These are phyloP conservation scores for Corynorhinus townsendii DNA, from an alignment of 2,113 vertebrate genomes.

Conservation along the genomic window DNA sequence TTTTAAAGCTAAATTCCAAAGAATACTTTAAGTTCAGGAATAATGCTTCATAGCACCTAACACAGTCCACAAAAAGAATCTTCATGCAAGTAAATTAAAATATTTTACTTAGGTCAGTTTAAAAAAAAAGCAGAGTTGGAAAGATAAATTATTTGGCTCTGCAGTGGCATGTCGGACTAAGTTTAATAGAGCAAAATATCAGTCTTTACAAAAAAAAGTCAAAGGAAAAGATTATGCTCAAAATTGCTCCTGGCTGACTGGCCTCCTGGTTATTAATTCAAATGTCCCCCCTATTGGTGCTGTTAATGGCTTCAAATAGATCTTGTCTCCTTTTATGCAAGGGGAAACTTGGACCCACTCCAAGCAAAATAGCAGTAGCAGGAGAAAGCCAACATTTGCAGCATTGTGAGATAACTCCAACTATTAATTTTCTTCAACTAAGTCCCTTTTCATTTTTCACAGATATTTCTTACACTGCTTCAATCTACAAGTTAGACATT, in stretches of 20 bases:
- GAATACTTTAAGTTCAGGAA: constrained; percentile 17
- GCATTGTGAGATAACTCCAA: constrained; percentile 67
- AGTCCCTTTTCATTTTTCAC: constrained; percentile 63
- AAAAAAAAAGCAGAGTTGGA: constrained; percentile 48
- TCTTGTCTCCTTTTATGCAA: constrained; percentile 68
- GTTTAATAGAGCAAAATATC: constrained; percentile 59
- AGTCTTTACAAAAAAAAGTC: constrained; percentile 61
- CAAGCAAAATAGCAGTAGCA: constrained; percentile 74
- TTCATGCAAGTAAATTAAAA: constrained; percentile 55
- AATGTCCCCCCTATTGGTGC: constrained; percentile 70
- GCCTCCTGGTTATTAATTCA: constrained; percentile 73
- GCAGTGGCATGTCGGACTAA: constrained; percentile 9
- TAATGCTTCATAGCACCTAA: neutral
- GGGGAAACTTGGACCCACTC: constrained; percentile 56
- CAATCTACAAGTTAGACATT: constrained; percentile 48
- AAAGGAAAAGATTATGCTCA: constrained; percentile 69
- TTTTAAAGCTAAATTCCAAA: constrained; percentile 32
- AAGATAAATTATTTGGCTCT: constrained; percentile 66
- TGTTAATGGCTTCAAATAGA: constrained; percentile 73
- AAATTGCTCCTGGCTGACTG: constrained; percentile 72
- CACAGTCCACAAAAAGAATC: neutral
- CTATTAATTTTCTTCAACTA: constrained; percentile 69
- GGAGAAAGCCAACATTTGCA: constrained; percentile 67
- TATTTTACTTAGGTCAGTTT: constrained; percentile 51
- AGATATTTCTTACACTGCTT: constrained; percentile 54